Evolutionary conservation across 2,888 invertebrate species (phyloP), one percentile per base, ranked within the genome.

Genomic region (Zaprionus bogoriensis): DNA sequence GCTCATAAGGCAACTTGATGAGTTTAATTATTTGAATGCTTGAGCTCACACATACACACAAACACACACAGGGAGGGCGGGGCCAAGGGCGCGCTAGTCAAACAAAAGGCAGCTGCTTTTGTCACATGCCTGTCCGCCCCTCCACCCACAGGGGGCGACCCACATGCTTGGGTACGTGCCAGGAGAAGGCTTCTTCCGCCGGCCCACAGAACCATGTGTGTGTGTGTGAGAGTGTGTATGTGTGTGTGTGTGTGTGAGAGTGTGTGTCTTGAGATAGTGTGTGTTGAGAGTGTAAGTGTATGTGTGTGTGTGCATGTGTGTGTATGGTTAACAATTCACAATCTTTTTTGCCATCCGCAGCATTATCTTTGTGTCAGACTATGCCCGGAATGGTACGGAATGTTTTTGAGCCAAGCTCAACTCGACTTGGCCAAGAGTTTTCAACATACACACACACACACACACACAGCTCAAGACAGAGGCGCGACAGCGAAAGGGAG

Each of bases 21-120:
- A 87, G 78, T 89, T 89, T 89, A 89, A 89, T 89, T 89, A 89
- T 87, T 89, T 88, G 81, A 77, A 76, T 86, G 83, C 86, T 67
- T 80, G 68, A 72, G 74, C 78, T 65, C 57, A 62, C 72, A 69
- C 65, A 82, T 39, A 46, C 53, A 60, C 60, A 58, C 38, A 67
- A 39, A 36, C 42, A 39, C 27, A 54, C 25, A 51, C 17, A 50
- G 45, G 46, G 51, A 23, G 44, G 5, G 23, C 1, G 12, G 12
- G 60, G 65, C 68, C 82, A 81, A 76, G 86, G 77, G 67, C 83
- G 64, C 65, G 65, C 63, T 74, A 77, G 55, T 74, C 64, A 86
- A 81, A 86, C 80, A 81, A 81, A 80, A 83, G 86, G 77, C 86
- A 86, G 86, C 83, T 82, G 87, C 77, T 75, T 77, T 77, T 86